Evolutionary conservation across 2,113 vertebrate species (phyloP), one percentile per base, ranked within the genome.

Genomic region (Brachypteracias leptosomus): DNA sequence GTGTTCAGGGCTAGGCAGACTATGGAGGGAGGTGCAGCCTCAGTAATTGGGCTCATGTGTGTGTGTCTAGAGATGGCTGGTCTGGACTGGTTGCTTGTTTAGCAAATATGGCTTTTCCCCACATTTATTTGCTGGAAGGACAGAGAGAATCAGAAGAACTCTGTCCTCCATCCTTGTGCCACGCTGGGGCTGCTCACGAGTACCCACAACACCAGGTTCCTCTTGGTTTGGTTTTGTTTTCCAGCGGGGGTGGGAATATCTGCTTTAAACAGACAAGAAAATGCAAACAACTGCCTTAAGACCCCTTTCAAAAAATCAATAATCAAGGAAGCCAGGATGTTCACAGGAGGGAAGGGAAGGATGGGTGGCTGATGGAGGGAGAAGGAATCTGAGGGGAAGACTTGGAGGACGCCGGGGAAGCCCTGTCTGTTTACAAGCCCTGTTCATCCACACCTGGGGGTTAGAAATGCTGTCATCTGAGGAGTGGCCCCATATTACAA

Each of bases 401-500:
- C 42, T n/a, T 7, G 5, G 71, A 57, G 85, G 89, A 75, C 51
- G 92, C 75, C 18, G 71, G 58, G 92, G 94, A 93, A 89, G 79
- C 29, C 49, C 46, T 36, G 25, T 24, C 36, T 87, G 57, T 76
- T 94, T 94, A 54, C 55, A 38, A 49, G 88, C 70, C 70, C 67
- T 88, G 66, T 75, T 96, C 91, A 67, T 85, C 89, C 42, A 71
- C 78, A 96, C 91, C 92, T 96, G 93, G 73, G 85, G 87, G 85
- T 90, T 92, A 72, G 84, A 90, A 92, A 88, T 87, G 85, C 77
- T 85, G 59, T 97, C 88, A 92, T 96, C 87, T 79, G 61, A 89
- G 95, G 85, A 92, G 52, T 36, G 22, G 96, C 91, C 88, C 94
- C 95, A 52, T 88, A 94, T 96, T 96, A 95, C 92, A 93, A 97